Percentiles rank a stretch among this genome's conserved stretches.
These are phyloP conservation scores for Myocastor coypus DNA, from an alignment of 2,113 vertebrate genomes.

Conservation along the genomic window DNA sequence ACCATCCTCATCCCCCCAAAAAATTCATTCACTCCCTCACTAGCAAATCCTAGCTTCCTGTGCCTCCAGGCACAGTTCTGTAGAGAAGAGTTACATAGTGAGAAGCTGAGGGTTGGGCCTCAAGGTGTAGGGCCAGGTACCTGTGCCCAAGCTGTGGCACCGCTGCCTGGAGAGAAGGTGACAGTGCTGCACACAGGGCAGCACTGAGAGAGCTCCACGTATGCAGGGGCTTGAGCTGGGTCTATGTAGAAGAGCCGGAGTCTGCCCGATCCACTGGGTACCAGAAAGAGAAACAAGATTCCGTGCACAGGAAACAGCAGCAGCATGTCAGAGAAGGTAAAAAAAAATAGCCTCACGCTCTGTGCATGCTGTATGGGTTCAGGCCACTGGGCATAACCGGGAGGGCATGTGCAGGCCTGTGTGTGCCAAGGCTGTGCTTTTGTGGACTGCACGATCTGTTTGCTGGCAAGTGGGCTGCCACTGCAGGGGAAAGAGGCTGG, in stretches of 20 bases:
- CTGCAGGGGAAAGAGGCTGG: not conserved
- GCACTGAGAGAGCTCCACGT: accelerated
- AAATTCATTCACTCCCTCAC: not conserved
- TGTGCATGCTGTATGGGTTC: not conserved
- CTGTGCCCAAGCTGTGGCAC: accelerated
- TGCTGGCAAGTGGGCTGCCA: too few species aligned
- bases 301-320: not conserved
- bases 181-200: accelerated
- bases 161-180: accelerated
- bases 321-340: too few species aligned
- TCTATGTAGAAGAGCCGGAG: not conserved
- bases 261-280: not conserved
- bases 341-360: not conserved
- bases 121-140: accelerated
- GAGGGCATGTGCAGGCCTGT: accelerated
- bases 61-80: not conserved
- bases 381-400: accelerated
- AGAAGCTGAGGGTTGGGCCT: not conserved
- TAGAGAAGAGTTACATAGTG: not conserved
- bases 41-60: not conserved
- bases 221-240: not conserved
- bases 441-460: accelerated
- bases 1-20: not conserved
- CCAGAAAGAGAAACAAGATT: not conserved
- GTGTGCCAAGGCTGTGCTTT: accelerated